Percentiles rank a stretch among this genome's conserved stretches.
phyloP scores from a whole-genome alignment of 2,888 invertebrate species.

The Euclidia mi region DNA sequence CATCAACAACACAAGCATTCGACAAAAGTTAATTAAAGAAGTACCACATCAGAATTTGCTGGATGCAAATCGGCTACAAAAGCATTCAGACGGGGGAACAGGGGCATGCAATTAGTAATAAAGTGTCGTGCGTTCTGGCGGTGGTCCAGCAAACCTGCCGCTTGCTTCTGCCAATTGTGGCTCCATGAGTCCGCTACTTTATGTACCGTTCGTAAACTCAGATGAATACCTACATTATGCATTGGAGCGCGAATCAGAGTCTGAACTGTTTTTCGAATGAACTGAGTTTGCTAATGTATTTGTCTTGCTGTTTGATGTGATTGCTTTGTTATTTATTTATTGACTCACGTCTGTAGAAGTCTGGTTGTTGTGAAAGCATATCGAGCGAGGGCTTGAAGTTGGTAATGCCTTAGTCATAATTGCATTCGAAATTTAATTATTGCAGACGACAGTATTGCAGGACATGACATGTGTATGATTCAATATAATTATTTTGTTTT shows the following conservation, averaged over 20 bases:
- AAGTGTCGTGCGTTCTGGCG: conserved; percentile 63
- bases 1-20: too few species aligned
- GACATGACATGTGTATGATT: too few species aligned
- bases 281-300: neutral
- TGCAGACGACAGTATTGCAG: too few species aligned
- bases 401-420: too few species aligned
- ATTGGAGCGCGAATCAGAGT: neutral
- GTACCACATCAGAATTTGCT: neutral
- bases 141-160: conserved; percentile 50
- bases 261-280: neutral
- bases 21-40: conserved; percentile 1
- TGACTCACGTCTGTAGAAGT: too few species aligned
- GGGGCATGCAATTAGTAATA: conserved; percentile 70
- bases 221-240: conserved; percentile 10
- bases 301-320: too few species aligned
- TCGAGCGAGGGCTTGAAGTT: too few species aligned
- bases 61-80: conserved; percentile 28
- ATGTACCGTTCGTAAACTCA: conserved; percentile 11
- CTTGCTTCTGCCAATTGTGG: conserved; percentile 51
- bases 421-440: too few species aligned
- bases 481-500: too few species aligned
- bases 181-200: conserved; percentile 33
- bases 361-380: too few species aligned
- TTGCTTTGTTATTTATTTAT: too few species aligned
- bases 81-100: conserved; percentile 39